phyloP scores from a whole-genome alignment of 1,140 invertebrate genomes.

The Drosophila tropicalis region DNA sequence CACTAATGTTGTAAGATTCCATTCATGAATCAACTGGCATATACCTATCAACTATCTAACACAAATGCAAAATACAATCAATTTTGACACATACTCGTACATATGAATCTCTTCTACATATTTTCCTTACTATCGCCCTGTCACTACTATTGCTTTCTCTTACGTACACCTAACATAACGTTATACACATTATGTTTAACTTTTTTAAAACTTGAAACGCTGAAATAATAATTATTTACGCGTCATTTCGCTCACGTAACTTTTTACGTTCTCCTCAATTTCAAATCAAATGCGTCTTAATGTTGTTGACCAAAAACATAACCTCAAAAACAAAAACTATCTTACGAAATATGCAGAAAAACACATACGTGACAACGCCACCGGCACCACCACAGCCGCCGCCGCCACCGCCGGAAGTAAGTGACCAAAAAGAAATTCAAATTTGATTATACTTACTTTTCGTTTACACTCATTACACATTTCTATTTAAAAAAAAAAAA shows the following conservation, averaged over 20 bases:
- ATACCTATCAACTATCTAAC: not conserved
- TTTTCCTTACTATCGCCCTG: conserved; percentile 42
- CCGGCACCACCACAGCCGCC: conserved; percentile 68
- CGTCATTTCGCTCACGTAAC: conserved; percentile 33
- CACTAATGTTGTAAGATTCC: not conserved
- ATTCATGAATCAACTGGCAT: conserved; percentile 19
- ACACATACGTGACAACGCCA: conserved; percentile 77
- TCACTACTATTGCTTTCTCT: conserved; percentile 53
- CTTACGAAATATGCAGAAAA: conserved; percentile 59
- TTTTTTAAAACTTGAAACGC: conserved; percentile 13
- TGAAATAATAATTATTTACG: conserved; percentile 6
- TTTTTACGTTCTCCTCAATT: conserved; percentile 51
- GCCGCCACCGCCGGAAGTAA: conserved; percentile 78
- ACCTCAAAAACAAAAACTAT: conserved; percentile 26
- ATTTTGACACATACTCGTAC: not conserved
- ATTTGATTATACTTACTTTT: conserved; percentile 39
- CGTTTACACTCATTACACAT: conserved; percentile 48
- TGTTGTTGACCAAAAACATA: conserved; percentile 33
- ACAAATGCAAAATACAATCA: conserved; percentile 24
- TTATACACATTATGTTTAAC: conserved; percentile 24
- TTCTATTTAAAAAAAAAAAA: conserved; percentile 22
- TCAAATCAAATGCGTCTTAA: conserved; percentile 41
- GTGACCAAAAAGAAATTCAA: conserved; percentile 56
- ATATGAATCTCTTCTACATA: not conserved
- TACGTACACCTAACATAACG: conserved; percentile 46